Base-by-base conservation (phyloP, 2,797 vertebrate species). In the Bradypodion ventrale region DNA sequence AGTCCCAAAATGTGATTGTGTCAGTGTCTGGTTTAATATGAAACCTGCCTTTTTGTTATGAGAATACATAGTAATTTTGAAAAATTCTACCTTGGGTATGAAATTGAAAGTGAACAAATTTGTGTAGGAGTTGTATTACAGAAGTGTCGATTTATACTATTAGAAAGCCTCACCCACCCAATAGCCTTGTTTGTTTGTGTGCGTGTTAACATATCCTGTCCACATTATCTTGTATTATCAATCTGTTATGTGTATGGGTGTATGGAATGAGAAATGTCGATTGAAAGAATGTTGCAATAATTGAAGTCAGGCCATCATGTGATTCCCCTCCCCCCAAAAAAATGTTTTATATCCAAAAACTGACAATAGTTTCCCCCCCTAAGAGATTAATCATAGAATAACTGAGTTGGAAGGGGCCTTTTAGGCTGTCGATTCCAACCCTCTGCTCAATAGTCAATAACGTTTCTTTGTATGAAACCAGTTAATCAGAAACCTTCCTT, bases 321-420 rank as follows among this genome's bases (percentile, higher is more conserved):
- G 16, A 49, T 21, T 15, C 37, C 77, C 89, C 80, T 83, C 66
- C 4, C 52, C 52, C 52, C 52, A 76, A n/a, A n/a, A n/a, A n/a
- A n/a, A 8, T 78, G 44, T 81, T 70, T 80, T 89, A 88, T 75
- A 90, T 56, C 52, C 85, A 88, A 85, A 89, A 91, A 92, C 82
- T 82, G 86, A 91, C 79, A 42, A 3, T 13, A 78, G 90, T 40
- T 82, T 13, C 40, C 59, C 59, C 27, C 35, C 88, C 52, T 69
- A 12, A 87, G 90, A 86, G 40, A 44, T 77, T 73, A 66, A n/a
- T n/a, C n/a, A n/a, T n/a, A n/a, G n/a, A n/a, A n/a, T n/a, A n/a
- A n/a, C n/a, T n/a, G n/a, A n/a, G n/a, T n/a, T n/a, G n/a, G n/a
- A n/a, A n/a, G n/a, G n/a, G n/a, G n/a, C n/a, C n/a, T n/a, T n/a